Evolutionary conservation across 2,888 invertebrate genomes (phyloP).

Genomic region (Iselma pallidipennis): DNA sequence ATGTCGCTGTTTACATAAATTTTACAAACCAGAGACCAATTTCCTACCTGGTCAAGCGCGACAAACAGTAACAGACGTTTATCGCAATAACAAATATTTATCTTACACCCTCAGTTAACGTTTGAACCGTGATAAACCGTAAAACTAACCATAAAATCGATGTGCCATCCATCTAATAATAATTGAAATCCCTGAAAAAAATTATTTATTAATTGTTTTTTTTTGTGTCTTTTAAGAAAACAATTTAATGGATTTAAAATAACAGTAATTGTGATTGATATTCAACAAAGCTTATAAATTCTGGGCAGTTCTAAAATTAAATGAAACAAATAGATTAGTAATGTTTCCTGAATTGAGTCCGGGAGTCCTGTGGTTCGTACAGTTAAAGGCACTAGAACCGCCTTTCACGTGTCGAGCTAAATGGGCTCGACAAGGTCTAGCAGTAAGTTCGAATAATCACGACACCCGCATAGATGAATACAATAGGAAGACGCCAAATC

Average conservation of each 20-base stretch:
- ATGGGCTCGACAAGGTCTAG: conserved; percentile 50
- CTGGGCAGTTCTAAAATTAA: conserved; percentile 29
- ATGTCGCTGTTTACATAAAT: conserved; percentile 4
- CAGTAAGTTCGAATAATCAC: conserved; percentile 51
- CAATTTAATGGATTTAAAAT: not conserved
- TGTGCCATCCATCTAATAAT: not conserved
- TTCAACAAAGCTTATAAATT: conserved; percentile 2
- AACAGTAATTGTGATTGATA: not conserved
- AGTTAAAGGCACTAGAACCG: conserved; percentile 45
- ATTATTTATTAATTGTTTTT: no score
- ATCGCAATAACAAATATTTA: conserved; percentile 25
- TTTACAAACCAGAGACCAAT: conserved; percentile 5
- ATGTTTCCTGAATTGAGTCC: conserved; percentile 40
- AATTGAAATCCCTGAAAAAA: not conserved
- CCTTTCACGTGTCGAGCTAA: conserved; percentile 52
- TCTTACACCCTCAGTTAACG: conserved; percentile 15
- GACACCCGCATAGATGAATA: conserved; percentile 50
- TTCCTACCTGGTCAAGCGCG: conserved; percentile 24
- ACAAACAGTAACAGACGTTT: conserved; percentile 23
- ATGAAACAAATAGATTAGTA: conserved; percentile 40
- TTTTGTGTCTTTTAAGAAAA: no score
- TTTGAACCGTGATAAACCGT: conserved; percentile 16
- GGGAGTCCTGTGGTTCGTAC: conserved; percentile 35
- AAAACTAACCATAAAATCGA: not conserved
- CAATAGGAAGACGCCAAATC: conserved; percentile 51